Percentiles rank a stretch among this genome's conserved stretches.
Conservation (phyloP, 2,797 vertebrate species). For the Novumbra hubbsi region DNA sequence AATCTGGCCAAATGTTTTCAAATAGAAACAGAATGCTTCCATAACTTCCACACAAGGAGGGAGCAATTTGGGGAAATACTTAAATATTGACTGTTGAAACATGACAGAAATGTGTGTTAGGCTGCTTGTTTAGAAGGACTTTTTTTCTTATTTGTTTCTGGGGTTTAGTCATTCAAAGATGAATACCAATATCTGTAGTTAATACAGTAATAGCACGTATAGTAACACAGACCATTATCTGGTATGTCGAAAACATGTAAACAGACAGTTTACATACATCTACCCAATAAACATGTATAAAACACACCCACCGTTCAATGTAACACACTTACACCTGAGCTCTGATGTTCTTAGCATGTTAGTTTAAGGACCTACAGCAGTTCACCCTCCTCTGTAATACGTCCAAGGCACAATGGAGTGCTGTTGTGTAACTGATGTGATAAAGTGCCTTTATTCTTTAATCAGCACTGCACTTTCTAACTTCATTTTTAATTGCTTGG, state of each 20-base stretch:
- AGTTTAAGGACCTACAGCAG: constrained; percentile 23
- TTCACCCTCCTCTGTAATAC: constrained; percentile 45
- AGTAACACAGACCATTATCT: not conserved
- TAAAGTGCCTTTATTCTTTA: constrained; percentile 83
- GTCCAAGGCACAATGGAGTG: constrained; percentile 56
- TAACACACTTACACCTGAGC: constrained; percentile 19
- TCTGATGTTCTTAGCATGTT: constrained; percentile 6
- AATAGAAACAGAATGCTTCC: no score
- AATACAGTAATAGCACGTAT: not conserved
- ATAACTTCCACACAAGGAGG: no score
- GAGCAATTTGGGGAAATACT: no score
- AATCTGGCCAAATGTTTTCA: no score
- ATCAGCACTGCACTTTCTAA: constrained; percentile 78
- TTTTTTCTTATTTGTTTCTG: constrained; percentile 1
- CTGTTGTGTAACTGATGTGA: constrained; percentile 72
- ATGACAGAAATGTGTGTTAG: not conserved
- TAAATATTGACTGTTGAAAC: constrained; percentile 35
- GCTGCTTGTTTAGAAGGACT: not conserved
- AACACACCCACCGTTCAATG: constrained; percentile 3
- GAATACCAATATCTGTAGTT: not conserved
- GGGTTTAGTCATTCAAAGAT: not conserved
- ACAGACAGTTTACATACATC: not conserved
- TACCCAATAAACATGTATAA: not conserved
- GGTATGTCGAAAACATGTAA: not conserved
- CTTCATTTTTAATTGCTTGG: constrained; percentile 87